Base-by-base conservation (phyloP, 23 tunicate species). In the Trididemnum clinides region DNA sequence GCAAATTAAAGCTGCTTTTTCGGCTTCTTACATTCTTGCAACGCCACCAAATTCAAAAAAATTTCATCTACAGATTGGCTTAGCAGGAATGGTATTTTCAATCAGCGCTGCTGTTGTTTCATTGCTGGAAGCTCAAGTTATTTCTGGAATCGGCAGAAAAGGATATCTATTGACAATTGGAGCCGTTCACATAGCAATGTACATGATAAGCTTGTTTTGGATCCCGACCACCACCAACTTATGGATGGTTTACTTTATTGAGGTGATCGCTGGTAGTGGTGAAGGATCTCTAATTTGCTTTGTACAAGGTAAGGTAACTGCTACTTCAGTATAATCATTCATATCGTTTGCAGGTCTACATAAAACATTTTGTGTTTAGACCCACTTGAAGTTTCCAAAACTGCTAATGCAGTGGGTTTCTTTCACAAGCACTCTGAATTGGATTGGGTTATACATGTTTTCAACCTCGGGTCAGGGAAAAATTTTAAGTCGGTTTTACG, bases 31-130 rank as follows among this genome's bases (percentile, higher is more conserved):
- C n/a, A n/a, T n/a, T n/a, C n/a, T n/a, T n/a, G n/a, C n/a, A n/a
- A n/a, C n/a, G n/a, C n/a, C n/a, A n/a, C n/a, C n/a, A n/a, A n/a
- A n/a, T n/a, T n/a, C n/a, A n/a, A n/a, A n/a, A n/a, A n/a, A n/a
- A n/a, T n/a, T n/a, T n/a, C n/a, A n/a, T n/a, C n/a, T 33, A 33
- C 49, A 87, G 91, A 71, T 87, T 25, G 91, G 91, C 1, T 29
- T 87, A 0, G 91, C 80, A 0, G 50, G 80, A 71, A 26, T 70
- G 25, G 54, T 50, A 18, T 34, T 71, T 51, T 34, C 85, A 22
- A 21, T 66, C 18, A 27, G 73, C 10, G 83, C 26, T 27, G 86
- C 0, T 33, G 19, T 51, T 10, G 50, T 36, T 27, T 87, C 86
- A 2, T n/a, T 65, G 30, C 3, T 80, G 0, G 84, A 32, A 19